phyloP scores from a whole-genome alignment of 2,113 vertebrate genomes.

The Cephalopterus ornatus region DNA sequence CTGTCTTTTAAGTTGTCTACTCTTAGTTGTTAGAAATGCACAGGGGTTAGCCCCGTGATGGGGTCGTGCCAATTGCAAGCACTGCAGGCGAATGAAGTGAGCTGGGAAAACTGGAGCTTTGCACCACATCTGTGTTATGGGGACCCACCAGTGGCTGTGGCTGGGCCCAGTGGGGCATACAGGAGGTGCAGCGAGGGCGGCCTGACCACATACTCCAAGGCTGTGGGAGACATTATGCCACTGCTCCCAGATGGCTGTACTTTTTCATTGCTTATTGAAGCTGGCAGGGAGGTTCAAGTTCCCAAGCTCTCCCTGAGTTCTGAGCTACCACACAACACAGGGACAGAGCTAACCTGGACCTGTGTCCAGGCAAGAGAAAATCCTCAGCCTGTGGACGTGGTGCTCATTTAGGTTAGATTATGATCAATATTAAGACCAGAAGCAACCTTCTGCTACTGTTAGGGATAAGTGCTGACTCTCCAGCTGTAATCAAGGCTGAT shows the following conservation, averaged over 20 bases:
- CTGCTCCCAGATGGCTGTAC: background rate
- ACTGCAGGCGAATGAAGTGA: background rate
- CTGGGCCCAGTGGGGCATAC: fast-evolving
- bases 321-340: background rate
- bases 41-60: background rate
- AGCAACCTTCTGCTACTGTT: background rate
- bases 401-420: background rate
- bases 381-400: background rate
- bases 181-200: fast-evolving
- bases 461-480: background rate
- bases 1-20: background rate
- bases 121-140: background rate
- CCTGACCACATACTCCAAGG: background rate
- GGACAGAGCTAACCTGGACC: background rate
- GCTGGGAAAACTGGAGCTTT: background rate
- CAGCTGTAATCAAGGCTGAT: background rate
- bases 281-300: background rate
- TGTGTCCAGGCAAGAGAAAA: background rate
- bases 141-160: fast-evolving
- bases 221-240: fast-evolving
- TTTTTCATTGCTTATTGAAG: background rate
- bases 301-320: background rate
- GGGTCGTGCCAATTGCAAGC: background rate
- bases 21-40: background rate
- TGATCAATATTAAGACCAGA: background rate